Evolutionary conservation across 2,888 invertebrate genomes (phyloP), one percentile per base, ranked within the genome.

Genomic region (Trachelus stipa): DNA sequence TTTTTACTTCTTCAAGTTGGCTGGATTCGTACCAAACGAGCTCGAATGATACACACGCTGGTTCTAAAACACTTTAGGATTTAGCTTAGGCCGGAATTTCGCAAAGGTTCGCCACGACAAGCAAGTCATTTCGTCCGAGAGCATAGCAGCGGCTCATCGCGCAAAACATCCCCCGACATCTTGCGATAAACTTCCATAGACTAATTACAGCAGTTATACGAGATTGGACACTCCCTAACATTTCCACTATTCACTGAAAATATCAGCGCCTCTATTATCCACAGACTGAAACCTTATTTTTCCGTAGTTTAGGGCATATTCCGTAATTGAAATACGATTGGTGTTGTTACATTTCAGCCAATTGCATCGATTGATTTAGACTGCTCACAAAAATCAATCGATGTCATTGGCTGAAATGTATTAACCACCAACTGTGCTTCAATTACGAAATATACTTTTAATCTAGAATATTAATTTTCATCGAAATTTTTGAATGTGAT

Each of bases 81-180:
- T 88, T 86, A 83, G 83, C 83, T 88, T 88, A 88, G 87, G 88
- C 86, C 86, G 85, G 78, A 85, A 87, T 88, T 87, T 87, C 79
- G 84, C 80, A 84, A 84, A 84, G 79, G 79, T 84, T 85, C 83
- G 84, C 84, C 86, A 84, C 84, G 85, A 87, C 79, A 84, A 87
- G 87, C 87, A 88, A 90, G 85, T 89, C 90, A 90, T 90, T 88
- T 89, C 88, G 87, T 84, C 83, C 78, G 80, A 83, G 79, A 83
- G 77, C 82, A 82, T 81, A 81, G 79, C 84, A 84, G 83, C 81
- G 82, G 82, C 83, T 83, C 85, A 83, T 88, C 87, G 83, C 89
- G 88, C 87, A 87, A 89, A 90, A 90, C 88, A 89, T 88, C 86
- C 88, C 87, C 90, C 90, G 90, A 90, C 90, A 90, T 90, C 88